phyloP scores from a whole-genome alignment of 1,140 invertebrate genomes.

The Papilio aristodemus region DNA sequence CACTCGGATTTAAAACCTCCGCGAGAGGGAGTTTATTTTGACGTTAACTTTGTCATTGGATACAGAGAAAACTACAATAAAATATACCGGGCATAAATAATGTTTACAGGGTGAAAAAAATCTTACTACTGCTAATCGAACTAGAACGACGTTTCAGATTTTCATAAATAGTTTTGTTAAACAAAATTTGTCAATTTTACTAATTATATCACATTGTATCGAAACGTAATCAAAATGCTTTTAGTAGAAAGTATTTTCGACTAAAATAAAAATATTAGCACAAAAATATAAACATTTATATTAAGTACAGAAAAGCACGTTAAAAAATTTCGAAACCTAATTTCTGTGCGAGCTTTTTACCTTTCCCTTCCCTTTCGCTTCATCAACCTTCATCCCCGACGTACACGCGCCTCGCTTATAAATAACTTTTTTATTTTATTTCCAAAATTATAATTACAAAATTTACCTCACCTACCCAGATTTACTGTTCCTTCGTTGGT shows the following conservation, averaged over 20 bases:
- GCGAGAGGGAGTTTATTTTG: too few relatives aligned
- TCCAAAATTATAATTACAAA: slow-evolving; percentile 18
- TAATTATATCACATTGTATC: too few relatives aligned
- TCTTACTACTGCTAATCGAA: too few relatives aligned
- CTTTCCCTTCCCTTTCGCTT: slow-evolving; percentile 9
- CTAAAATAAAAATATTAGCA: not conserved
- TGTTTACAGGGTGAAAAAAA: too few relatives aligned
- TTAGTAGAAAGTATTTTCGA: not conserved
- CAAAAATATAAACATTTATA: not conserved
- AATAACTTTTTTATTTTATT: slow-evolving; percentile 25
- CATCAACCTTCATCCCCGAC: slow-evolving; percentile 13
- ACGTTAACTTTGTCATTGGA: too few relatives aligned
- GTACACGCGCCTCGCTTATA: slow-evolving; percentile 17
- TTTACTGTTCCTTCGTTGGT: not conserved
- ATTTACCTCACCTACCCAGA: slow-evolving; percentile 8
- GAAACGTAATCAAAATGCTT: too few relatives aligned
- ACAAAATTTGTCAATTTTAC: too few relatives aligned
- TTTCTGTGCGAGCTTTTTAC: slow-evolving; percentile 10
- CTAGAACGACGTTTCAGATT: too few relatives aligned
- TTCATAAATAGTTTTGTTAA: too few relatives aligned
- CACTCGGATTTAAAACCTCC: too few relatives aligned
- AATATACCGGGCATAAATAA: too few relatives aligned
- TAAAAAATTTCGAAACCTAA: not conserved
- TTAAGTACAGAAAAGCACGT: slow-evolving; percentile 7
- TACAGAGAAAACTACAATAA: too few relatives aligned